Base-by-base conservation (phyloP, 2,888 invertebrate species). In the Phanerotoma sp. region DNA sequence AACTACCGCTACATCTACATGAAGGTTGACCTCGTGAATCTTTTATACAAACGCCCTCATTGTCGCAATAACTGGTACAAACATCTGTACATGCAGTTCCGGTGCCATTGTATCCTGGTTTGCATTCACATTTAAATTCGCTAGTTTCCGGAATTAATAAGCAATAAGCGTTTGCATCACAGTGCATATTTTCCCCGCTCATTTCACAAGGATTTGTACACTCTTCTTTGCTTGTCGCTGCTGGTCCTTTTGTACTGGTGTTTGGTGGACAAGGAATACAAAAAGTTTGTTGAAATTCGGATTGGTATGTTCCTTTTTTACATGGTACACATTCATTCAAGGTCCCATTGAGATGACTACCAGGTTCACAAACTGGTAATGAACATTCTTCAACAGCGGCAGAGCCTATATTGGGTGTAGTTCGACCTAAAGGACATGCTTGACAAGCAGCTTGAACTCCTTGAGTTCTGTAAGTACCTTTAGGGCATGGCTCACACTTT, bases 131-230 rank as follows among this genome's bases (percentile, higher is more conserved):
- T 68, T 88, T 87, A 80, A 92, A 93, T 68, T 91, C 89, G 63
- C 86, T 88, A 9, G 88, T 90, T 74, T 93, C 93, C 0, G 87
- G 86, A 48, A 90, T 86, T 59, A 93, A 81, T 5, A 94, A 82
- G 71, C 95, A 96, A 73, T 91, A 88, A 0, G 95, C 93, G 73
- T 95, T 93, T 1, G 83, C 79, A 75, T 94, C 91, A 68, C 96
- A 96, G 65, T 91, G 88, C 80, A 90, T 89, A 66, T 91, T 87
- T 1, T 86, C 83, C 33, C 89, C 90, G 57, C 83, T 84, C 77
- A 89, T 90, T 71, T 93, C 91, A 71, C 95, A 95, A 0, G 95
- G 95, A 76, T 95, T 94, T 47, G 89, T 91, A 74, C 95, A 96
- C 65, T 93, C 93, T 1, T 85, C 79, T 74, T 87, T 87, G 62